phyloP scores from a whole-genome alignment of 2,888 invertebrate species.

The Drosophila neotestacea region DNA sequence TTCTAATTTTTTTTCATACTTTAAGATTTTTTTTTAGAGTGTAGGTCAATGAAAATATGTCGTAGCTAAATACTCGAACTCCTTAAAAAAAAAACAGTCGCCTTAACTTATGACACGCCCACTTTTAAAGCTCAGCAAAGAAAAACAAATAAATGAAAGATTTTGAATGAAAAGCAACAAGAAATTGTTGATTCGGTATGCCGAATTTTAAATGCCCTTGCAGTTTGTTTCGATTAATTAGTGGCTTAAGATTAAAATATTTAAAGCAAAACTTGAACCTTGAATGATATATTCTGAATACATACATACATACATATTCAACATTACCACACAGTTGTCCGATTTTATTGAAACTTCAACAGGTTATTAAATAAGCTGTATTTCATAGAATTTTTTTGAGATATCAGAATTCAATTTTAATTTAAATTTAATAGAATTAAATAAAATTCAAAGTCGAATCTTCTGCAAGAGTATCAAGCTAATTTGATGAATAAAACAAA shows the following conservation, averaged over 20 bases:
- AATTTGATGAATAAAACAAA: constrained; percentile 13
- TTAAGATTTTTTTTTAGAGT: constrained; percentile 30
- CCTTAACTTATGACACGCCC: constrained; percentile 75
- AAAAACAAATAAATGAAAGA: constrained; percentile 2
- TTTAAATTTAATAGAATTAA: too few species aligned
- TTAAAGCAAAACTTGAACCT: too few species aligned
- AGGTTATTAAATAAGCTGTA: neutral
- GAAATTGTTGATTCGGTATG: neutral
- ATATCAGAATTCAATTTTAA: too few species aligned
- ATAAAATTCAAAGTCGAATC: neutral
- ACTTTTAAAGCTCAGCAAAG: constrained; percentile 51
- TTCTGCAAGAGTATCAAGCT: constrained; percentile 1
- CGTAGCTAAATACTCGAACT: constrained; percentile 54
- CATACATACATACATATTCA: neutral
- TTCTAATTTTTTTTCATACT: constrained; percentile 26
- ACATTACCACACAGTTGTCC: neutral
- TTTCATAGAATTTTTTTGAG: too few species aligned
- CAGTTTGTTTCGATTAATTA: neutral
- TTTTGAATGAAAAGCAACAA: neutral
- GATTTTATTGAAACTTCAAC: neutral
- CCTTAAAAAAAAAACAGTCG: constrained; percentile 48
- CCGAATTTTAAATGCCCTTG: neutral
- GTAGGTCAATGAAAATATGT: constrained; percentile 20
- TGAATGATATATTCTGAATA: neutral
- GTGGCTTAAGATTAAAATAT: too few species aligned